Base-by-base conservation (phyloP, 1,140 invertebrate species). In the Anastatus disparis region DNA sequence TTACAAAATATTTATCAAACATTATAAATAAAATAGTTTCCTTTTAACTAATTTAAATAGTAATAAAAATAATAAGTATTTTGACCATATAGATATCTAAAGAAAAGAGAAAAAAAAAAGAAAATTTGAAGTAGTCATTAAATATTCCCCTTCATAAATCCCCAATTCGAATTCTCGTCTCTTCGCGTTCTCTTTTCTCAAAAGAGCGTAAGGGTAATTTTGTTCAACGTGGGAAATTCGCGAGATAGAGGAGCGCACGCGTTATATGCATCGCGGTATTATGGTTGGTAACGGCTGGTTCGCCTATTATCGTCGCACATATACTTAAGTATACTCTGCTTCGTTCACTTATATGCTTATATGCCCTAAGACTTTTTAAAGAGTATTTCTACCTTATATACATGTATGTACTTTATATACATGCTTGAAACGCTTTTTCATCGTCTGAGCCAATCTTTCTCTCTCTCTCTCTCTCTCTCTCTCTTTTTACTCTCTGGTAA, bases 141-240 rank as follows among this genome's bases (percentile, higher is more conserved):
- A 31, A 55, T 55, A 20, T 55, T 55, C 42, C 27, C n/a, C 9
- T 17, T 42, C 52, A 46, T 56, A 66, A 56, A 56, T 46, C 40
- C 31, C 10, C 0, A 27, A 56, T 46, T 46, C 52, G 64, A 56
- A 56, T 56, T 24, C 44, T 17, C 3, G n/a, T n/a, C n/a, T n/a
- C n/a, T n/a, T n/a, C n/a, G n/a, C n/a, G n/a, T n/a, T n/a, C n/a
- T n/a, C n/a, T n/a, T n/a, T n/a, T n/a, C n/a, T 59, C 65, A 15
- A 58, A 46, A 31, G 46, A 31, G 9, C 29, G 13, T 29, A 20
- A 52, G 70, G 38, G 48, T 59, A 73, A 63, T 76, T 77, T 74
- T 72, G 70, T 66, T n/a, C 58, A 76, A 76, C 79, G 81, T 84
- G 83, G 80, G 81, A 85, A 84, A 82, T 81, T 76, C 67, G 38